Evolutionary conservation across 1,140 invertebrate genomes (phyloP).

Genomic region (Magallana gigas): DNA sequence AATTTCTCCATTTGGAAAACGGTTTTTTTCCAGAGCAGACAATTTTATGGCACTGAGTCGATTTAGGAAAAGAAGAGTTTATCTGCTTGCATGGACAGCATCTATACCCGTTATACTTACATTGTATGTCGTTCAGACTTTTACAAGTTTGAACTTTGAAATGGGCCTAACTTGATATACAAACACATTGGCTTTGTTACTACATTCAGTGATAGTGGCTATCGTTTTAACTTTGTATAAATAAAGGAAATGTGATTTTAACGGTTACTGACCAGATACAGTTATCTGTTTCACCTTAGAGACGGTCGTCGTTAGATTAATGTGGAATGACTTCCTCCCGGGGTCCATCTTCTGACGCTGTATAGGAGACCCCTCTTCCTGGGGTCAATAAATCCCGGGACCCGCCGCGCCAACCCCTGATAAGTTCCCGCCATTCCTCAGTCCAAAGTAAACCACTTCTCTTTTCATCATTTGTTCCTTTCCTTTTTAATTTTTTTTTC

Average conservation of each 20-base stretch:
- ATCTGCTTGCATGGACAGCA: no score
- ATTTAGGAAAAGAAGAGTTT: not conserved
- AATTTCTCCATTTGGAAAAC: conserved; percentile 1
- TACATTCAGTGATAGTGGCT: not conserved
- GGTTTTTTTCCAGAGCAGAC: not conserved
- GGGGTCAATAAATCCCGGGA: not conserved
- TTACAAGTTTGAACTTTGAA: no score
- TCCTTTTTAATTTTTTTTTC: not conserved
- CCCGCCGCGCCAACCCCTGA: not conserved
- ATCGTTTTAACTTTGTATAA: not conserved
- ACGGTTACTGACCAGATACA: not conserved
- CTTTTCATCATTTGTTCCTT: not conserved
- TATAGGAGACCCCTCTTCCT: not conserved
- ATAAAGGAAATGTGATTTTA: conserved; percentile 1
- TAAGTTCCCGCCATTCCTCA: not conserved
- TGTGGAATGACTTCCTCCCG: not conserved
- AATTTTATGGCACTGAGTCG: not conserved
- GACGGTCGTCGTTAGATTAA: not conserved
- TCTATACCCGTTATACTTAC: no score
- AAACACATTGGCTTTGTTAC: not conserved
- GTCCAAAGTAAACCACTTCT: not conserved
- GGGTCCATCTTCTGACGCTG: not conserved
- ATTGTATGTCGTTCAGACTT: no score
- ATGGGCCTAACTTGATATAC: not conserved
- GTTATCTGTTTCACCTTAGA: conserved; percentile 3